phyloP scores from a whole-genome alignment of 2,113 vertebrate genomes.

The Candoia aspera region DNA sequence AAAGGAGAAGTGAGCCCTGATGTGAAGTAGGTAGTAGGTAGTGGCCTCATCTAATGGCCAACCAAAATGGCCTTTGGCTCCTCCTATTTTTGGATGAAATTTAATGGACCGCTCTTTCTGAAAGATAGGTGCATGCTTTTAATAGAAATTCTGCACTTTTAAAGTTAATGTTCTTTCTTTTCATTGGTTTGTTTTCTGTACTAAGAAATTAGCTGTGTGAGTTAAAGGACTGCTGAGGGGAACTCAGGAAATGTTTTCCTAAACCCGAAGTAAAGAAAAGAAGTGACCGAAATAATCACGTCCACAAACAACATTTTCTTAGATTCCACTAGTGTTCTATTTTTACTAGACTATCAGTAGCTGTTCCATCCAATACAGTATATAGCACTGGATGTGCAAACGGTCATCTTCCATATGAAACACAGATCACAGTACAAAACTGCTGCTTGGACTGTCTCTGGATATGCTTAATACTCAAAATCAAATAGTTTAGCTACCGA shows the following conservation, averaged over 20 bases:
- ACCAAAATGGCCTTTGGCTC: not conserved
- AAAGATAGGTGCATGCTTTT: not conserved
- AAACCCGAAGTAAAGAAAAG: slow-evolving; percentile 1
- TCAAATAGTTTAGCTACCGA: not conserved
- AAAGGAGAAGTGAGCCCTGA: not conserved
- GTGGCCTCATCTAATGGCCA: not conserved
- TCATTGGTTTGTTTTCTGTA: not conserved
- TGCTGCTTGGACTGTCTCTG: not conserved
- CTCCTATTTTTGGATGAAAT: not conserved
- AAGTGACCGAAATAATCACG: not conserved
- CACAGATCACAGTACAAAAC: not conserved
- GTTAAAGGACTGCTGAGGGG: not conserved
- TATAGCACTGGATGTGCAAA: not conserved
- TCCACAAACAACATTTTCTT: slow-evolving; percentile 7
- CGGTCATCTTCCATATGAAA: not conserved
- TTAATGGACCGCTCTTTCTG: not conserved
- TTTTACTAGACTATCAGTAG: not conserved
- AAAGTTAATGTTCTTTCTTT: not conserved
- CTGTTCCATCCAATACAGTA: not conserved
- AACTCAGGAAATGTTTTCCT: not conserved
- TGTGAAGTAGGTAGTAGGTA: not conserved
- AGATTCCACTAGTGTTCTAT: not conserved
- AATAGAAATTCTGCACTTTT: not conserved
- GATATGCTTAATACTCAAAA: not conserved
- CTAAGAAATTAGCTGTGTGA: not conserved